Evolutionary conservation across 2,113 vertebrate species (phyloP).

Genomic region (Thamnophis sirtalis): DNA sequence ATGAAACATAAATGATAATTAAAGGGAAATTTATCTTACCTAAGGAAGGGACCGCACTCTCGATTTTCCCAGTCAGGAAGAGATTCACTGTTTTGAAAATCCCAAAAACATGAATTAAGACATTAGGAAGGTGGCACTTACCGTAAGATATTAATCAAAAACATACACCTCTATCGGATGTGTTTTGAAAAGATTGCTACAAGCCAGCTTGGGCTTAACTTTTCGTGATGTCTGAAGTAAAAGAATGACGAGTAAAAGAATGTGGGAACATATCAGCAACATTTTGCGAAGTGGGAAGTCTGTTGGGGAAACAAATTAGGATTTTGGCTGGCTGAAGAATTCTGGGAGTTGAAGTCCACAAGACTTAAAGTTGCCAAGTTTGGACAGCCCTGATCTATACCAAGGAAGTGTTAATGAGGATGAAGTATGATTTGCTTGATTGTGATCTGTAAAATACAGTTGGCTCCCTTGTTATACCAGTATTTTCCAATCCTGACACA

Average conservation of each 20-base stretch:
- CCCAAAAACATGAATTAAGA: constrained; percentile 28
- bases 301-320: not conserved
- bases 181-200: not conserved
- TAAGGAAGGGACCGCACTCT: constrained; percentile 70
- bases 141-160: not conserved
- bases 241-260: not conserved
- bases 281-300: not conserved
- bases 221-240: not conserved
- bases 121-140: not conserved
- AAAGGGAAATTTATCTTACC: constrained; percentile 44
- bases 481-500: no score
- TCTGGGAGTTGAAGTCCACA: not conserved
- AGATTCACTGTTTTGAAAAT: constrained; percentile 68
- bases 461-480: not conserved
- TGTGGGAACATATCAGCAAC: not conserved
- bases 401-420: not conserved
- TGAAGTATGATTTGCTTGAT: not conserved
- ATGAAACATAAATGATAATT: not conserved
- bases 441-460: not conserved
- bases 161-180: not conserved
- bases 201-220: constrained; percentile 20
- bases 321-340: not conserved
- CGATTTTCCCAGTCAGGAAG: constrained; percentile 69
- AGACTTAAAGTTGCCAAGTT: not conserved
- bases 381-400: not conserved